Base-by-base conservation (phyloP, 35 echinoderm and acorn worm genomes). In the Holothuria glaberrima region DNA sequence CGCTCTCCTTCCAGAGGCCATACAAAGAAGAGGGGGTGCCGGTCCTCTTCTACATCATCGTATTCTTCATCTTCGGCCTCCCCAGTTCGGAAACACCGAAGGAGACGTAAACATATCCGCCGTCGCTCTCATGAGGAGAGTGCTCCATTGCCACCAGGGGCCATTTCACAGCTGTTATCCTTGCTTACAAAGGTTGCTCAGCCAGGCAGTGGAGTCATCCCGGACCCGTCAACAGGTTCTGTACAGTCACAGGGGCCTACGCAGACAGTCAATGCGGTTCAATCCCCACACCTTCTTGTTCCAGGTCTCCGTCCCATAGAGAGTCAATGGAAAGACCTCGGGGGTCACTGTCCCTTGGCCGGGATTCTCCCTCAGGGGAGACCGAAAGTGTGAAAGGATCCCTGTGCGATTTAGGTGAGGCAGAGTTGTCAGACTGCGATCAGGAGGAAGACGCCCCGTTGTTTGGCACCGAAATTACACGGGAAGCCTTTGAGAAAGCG, bases 1-100 rank as follows among this genome's bases (percentile, higher is more conserved):
- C 66, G 66, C 66, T 69, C 66, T 69, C n/a, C 66, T 69, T 69
- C 66, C 24, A n/a, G 24, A 69, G 66, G 66, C 2, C 66, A 69
- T 29, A 69, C 0, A 14, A 54, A 27, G 66, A 69, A 69, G 66
- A 69, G 25, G 17, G 22, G 12, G n/a, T 5, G 22, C 21, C 66
- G 17, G 21, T 69, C 24, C 31, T 69, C 24, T 4, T 27, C n/a
- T n/a, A n/a, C 21, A 19, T 19, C 31, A 16, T 30, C 25, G n/a
- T 69, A 9, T 33, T 69, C n/a, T n/a, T 68, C 64, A 68, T 68
- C 64, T 68, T 68, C 64, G 1, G 1, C 18, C 64, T 68, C 64
- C 64, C 64, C 64, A 32, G 24, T 68, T 68, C 30, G 12, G 64
- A 68, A 68, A 12, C 22, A 32, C 64, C 9, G 50, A 54, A 68